These are phyloP conservation scores for Oscheius sp. DNA, from an alignment of 2,888 invertebrate species.

Conservation along the genomic window DNA sequence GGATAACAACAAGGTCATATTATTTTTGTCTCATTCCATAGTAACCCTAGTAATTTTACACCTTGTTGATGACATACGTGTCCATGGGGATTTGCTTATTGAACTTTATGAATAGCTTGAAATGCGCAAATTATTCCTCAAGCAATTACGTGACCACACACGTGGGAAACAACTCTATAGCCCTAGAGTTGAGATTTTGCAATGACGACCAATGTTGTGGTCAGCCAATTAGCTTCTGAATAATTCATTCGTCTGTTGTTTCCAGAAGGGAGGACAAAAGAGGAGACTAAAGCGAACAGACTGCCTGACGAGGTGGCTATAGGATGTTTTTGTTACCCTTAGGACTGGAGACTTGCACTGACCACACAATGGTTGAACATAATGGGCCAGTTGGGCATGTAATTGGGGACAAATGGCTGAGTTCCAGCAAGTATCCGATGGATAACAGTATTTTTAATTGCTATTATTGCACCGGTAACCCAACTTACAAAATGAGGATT, in stretches of 20 bases:
- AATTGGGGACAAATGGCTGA: constrained; percentile 10
- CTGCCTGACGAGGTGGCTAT: constrained; percentile 3
- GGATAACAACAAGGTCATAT: too few species aligned
- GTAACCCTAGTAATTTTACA: too few species aligned
- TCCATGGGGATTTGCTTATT: constrained; percentile 19
- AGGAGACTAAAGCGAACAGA: neutral
- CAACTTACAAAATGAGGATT: too few species aligned
- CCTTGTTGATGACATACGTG: constrained; percentile 20
- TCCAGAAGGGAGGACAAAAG: neutral
- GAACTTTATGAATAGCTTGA: neutral
- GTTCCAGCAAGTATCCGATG: too few species aligned
- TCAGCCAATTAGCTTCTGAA: constrained; percentile 1
- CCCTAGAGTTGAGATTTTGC: too few species aligned
- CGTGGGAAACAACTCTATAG: neutral
- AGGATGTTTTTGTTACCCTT: constrained; percentile 9
- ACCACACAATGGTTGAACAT: constrained; percentile 17
- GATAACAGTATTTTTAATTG: too few species aligned
- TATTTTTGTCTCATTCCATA: too few species aligned
- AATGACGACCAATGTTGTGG: constrained; percentile 7
- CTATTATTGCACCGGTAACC: too few species aligned
- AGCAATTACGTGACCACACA: neutral
- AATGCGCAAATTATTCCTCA: neutral
- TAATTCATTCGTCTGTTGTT: constrained; percentile 11
- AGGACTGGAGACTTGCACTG: neutral
- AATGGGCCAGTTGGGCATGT: constrained; percentile 16